phyloP scores from a whole-genome alignment of 2,797 vertebrate genomes.

The Etheostoma perlongum region DNA sequence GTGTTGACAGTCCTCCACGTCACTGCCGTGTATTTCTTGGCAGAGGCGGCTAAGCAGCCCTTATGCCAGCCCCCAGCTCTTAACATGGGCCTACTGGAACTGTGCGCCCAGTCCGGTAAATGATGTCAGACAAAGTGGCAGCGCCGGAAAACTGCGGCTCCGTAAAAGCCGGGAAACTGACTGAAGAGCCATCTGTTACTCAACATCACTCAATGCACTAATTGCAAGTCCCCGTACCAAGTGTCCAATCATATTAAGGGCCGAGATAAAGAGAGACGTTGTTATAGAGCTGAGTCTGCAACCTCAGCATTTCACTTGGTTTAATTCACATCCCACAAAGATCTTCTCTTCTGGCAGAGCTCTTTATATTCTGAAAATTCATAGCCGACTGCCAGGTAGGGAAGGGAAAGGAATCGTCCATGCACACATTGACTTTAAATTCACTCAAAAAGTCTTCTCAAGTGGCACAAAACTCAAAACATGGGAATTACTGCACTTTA shows the following conservation, averaged over 20 bases:
- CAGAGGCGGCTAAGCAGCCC: constrained; percentile 10
- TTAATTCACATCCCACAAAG: constrained; percentile 37
- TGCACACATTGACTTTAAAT: constrained; percentile 45
- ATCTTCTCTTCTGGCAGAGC: constrained; percentile 52
- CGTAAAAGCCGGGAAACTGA: constrained; percentile 55
- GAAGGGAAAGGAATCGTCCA: constrained; percentile 35
- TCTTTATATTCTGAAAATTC: constrained; percentile 33
- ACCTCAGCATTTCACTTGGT: constrained; percentile 55
- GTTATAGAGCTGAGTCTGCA: constrained; percentile 34
- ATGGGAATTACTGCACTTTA: constrained; percentile 39
- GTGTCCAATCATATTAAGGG: constrained; percentile 23
- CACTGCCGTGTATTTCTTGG: constrained; percentile 51
- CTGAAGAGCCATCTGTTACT: constrained; percentile 45
- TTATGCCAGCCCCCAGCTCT: constrained; percentile 36
- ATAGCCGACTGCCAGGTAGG: constrained; percentile 25
- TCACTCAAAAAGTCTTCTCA: constrained; percentile 23
- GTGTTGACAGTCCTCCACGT: constrained; percentile 62
- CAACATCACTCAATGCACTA: not conserved
- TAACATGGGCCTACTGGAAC: constrained; percentile 55
- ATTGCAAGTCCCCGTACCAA: constrained; percentile 18
- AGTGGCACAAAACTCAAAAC: constrained; percentile 51
- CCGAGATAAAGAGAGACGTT: constrained; percentile 33
- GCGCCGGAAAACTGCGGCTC: constrained; percentile 46
- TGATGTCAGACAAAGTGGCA: constrained; percentile 73
- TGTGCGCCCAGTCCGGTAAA: constrained; percentile 63